A percentile compares a stretch with the other conserved stretches of the same genome.
These are phyloP conservation scores for Tor tambroides DNA, from an alignment of 2,113 vertebrate genomes.

Conservation along the genomic window DNA sequence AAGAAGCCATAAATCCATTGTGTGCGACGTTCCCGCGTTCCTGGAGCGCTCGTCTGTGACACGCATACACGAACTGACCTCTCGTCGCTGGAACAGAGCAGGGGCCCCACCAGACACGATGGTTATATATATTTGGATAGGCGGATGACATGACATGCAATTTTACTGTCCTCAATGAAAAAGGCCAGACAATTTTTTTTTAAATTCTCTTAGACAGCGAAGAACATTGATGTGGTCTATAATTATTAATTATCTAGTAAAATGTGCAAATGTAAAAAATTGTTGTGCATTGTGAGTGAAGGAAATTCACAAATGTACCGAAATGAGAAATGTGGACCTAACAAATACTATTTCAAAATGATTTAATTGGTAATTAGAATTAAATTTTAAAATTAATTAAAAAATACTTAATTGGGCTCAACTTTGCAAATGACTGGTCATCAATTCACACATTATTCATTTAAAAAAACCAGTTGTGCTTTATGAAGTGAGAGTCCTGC, in stretches of 20 bases:
- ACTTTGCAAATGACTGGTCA: neutral
- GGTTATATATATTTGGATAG: constrained; percentile 9
- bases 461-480: neutral
- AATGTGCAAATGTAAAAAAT: neutral
- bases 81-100: neutral
- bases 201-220: neutral
- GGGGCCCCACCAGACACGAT: constrained; percentile 1
- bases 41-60: constrained; percentile 1
- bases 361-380: neutral
- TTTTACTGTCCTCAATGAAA: constrained; percentile 8
- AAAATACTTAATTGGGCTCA: neutral
- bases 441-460: neutral
- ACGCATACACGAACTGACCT: constrained; percentile 34
- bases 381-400: neutral
- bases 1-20: constrained; percentile 58
- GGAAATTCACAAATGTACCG: neutral
- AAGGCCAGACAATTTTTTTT: neutral
- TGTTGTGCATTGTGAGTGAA: neutral
- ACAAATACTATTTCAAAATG: neutral
- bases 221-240: neutral
- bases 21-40: constrained; percentile 41
- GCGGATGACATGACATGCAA: neutral
- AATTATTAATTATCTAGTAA: neutral
- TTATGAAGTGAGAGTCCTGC: neutral
- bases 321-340: neutral